Conservation (phyloP, 2,113 vertebrate species). For the Todiramphus saurophagus region DNA sequence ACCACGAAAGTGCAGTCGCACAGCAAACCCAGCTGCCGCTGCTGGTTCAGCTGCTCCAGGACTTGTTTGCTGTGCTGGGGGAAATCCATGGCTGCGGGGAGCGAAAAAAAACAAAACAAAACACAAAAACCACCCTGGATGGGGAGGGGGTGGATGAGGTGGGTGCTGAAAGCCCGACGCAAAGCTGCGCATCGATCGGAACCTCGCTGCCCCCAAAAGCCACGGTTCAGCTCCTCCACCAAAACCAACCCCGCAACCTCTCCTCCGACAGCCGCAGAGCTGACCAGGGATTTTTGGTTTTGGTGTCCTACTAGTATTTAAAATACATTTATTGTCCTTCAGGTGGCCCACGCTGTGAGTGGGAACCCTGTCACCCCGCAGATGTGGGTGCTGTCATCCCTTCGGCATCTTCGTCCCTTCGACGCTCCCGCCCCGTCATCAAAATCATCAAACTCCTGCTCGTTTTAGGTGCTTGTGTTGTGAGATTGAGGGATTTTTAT, state of each 20-base stretch:
- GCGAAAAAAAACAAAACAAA: too few species aligned
- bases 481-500: accelerated
- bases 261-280: accelerated
- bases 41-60: conserved; percentile 92
- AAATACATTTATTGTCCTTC: neutral
- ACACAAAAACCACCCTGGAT: neutral
- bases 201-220: neutral
- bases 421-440: accelerated
- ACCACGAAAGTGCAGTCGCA: conserved; percentile 99
- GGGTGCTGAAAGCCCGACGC: accelerated
- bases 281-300: neutral
- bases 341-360: accelerated
- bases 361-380: neutral
- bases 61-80: conserved; percentile 94
- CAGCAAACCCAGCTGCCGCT: conserved; percentile 90
- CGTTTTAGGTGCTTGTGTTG: accelerated
- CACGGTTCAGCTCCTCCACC: neutral
- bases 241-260: neutral
- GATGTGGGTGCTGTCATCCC: accelerated
- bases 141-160: accelerated
- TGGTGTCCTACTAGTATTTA: neutral
- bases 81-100: conserved; percentile 87
- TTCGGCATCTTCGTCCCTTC: accelerated
- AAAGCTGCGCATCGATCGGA: too few species aligned
- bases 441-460: neutral